These are phyloP conservation scores for Vulpes lagopus DNA, from an alignment of 2,113 vertebrate genomes.

Conservation along the genomic window DNA sequence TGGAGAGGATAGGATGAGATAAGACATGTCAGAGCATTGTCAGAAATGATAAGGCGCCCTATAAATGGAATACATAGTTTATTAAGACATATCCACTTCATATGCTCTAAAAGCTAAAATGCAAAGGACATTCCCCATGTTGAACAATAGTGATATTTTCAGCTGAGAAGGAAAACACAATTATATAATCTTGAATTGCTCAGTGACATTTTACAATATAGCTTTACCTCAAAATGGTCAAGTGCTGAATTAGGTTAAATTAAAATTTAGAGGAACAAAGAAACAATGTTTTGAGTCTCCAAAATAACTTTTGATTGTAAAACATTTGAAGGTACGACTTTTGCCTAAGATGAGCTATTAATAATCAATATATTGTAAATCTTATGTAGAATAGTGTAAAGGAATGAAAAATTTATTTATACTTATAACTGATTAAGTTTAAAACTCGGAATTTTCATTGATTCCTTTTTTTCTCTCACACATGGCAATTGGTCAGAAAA, in stretches of 20 bases:
- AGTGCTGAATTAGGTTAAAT: background rate
- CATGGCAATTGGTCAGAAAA: background rate
- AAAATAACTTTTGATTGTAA: constrained; percentile 14
- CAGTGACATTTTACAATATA: background rate
- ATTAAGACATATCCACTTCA: background rate
- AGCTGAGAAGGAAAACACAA: background rate
- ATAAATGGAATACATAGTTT: background rate
- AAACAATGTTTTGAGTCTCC: background rate
- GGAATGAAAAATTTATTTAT: background rate
- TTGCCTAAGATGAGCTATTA: background rate
- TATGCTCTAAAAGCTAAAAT: background rate
- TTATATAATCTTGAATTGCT: constrained; percentile 39
- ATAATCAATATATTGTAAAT: constrained; percentile 32
- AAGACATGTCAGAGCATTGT: background rate
- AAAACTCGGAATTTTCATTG: background rate
- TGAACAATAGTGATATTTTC: constrained; percentile 7
- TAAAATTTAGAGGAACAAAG: background rate
- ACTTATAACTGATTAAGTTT: background rate
- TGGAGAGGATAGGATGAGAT: background rate
- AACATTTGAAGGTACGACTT: background rate
- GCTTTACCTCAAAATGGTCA: background rate
- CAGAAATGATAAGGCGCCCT: background rate
- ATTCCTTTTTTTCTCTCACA: background rate
- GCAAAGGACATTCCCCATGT: background rate
- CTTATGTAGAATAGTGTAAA: background rate